A percentile compares a stretch with the other conserved stretches of the same genome.
These are phyloP conservation scores for Clostera curtula DNA, from an alignment of 2,888 invertebrate genomes.

Conservation along the genomic window DNA sequence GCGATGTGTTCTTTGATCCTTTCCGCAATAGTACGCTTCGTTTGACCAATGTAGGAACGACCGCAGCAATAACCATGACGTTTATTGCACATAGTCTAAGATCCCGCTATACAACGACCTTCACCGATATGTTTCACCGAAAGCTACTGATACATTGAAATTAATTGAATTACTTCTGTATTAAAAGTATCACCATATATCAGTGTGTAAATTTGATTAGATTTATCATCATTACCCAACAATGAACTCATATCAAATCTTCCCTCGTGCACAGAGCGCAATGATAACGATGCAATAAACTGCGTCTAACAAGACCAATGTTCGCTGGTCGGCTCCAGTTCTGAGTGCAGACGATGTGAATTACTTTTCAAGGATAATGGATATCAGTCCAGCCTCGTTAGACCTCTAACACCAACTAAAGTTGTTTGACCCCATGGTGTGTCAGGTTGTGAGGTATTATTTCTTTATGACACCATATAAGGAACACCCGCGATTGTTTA, in stretches of 20 bases:
- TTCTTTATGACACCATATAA: background rate
- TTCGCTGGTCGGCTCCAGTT: conserved; percentile 6
- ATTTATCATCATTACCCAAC: conserved; percentile 1
- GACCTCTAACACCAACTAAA: conserved; percentile 15
- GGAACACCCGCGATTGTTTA: background rate
- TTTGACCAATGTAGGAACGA: too few species aligned
- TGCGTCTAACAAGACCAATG: conserved; percentile 6
- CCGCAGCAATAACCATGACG: too few species aligned
- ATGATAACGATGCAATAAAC: conserved; percentile 9
- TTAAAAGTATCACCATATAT: too few species aligned
- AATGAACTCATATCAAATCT: conserved; percentile 6
- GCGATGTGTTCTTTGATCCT: too few species aligned
- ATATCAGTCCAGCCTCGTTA: conserved; percentile 9
- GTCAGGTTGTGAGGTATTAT: conserved; percentile 5
- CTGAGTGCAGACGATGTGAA: conserved; percentile 6
- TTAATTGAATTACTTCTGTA: too few species aligned
- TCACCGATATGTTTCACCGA: too few species aligned
- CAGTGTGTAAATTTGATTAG: too few species aligned
- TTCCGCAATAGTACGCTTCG: too few species aligned
- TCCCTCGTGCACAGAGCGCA: conserved; percentile 12
- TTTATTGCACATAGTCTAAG: too few species aligned
- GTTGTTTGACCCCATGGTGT: conserved; percentile 25
- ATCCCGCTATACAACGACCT: too few species aligned
- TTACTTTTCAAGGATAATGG: conserved; percentile 14
- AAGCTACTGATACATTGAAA: too few species aligned